Base-by-base conservation (phyloP, 2,888 invertebrate species). In the Melanostoma mellinum region DNA sequence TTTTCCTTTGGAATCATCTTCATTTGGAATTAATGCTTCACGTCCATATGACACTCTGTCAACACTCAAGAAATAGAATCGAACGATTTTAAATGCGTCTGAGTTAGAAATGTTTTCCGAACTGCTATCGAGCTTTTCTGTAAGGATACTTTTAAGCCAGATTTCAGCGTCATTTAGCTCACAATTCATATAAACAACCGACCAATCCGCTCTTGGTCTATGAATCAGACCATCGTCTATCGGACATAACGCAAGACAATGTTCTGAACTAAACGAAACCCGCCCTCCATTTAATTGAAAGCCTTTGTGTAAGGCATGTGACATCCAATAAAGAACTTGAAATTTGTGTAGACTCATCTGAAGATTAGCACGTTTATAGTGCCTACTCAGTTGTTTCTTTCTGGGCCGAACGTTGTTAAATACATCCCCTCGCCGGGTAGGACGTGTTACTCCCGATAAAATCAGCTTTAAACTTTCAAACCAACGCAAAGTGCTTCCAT, bases 391-490 rank as follows among this genome's bases (percentile, higher is more conserved):
- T 87, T 98, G 98, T 85, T 96, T 95, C 90, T 98, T 98, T 71
- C 96, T 93, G 9, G 97, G 96, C 8, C 96, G 93, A 60, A 95
- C 93, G 89, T 97, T 97, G 80, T 94, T 93, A 91, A 99, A 99
- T 40, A 98, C 94, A 0, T 94, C 93, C 0, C 99, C 99, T 87
- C 99, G 94, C 6, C 97, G 94, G 0, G 98, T 99, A 0, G 99
- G 99, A 1, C 99, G 94, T 1, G 99, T 98, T 0, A 99, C 97
- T 0, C 96, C 96, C 0, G 98, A 97, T 42, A 99, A 91, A 85
- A 97, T 97, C 78, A 98, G 93, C 91, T 98, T 98, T 38, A 99
- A 93, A 88, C 97, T 98, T 90, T 99, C 98, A 90, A 99, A 97
- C 97, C 99, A 99, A 86, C 95, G 94, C 36, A 99, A 92, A 0